Base-by-base conservation (phyloP, 1,140 invertebrate genomes). In the Magallana ariakensis region DNA sequence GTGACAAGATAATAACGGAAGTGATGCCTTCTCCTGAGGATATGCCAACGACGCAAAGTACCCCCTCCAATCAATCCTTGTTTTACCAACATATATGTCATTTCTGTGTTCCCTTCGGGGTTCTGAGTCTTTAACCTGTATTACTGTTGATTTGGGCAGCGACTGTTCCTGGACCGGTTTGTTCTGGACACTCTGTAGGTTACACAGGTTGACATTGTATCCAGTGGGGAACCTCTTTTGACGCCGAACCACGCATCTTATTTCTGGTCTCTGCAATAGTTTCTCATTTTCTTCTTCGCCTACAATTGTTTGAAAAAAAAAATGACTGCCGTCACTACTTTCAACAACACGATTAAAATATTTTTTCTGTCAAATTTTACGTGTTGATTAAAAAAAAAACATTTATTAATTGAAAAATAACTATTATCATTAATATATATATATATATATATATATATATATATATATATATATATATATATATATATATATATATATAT, bases 171-270 rank as follows among this genome's bases (percentile, higher is more conserved):
- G 19, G 10, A 56, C 54, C 11, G 80, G 80, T 81, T 81, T 56
- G 16, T 81, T 81, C 80, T 81, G 46, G 46, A 53, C 46, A 11
- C 46, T 55, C 19, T 81, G 54, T 81, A 81, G 7, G 19, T 81
- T 81, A 54, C 9, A 55, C 1, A 81, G 54, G 6, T 81, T 81
- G 10, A n/a, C 46, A 9, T 54, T 81, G 46, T 54, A 54, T 7
- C 54, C 46, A 8, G 0, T 8, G 16, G 54, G 54, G n/a, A 54
- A 53, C 46, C 54, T 81, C 54, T 10, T 54, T n/a, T 81, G 46
- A 81, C 19, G 54, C 54, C 80, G n/a, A 16, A 55, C 80, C 46
- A 54, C 15, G 16, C 33, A 81, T 81, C 9, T 56, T 54, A 55
- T 16, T 54, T 81, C 54, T n/a, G 54, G 80, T 10, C 22, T 70